Base-by-base conservation (phyloP, 2,797 vertebrate genomes). In the Periophthalmus magnuspinnatus region DNA sequence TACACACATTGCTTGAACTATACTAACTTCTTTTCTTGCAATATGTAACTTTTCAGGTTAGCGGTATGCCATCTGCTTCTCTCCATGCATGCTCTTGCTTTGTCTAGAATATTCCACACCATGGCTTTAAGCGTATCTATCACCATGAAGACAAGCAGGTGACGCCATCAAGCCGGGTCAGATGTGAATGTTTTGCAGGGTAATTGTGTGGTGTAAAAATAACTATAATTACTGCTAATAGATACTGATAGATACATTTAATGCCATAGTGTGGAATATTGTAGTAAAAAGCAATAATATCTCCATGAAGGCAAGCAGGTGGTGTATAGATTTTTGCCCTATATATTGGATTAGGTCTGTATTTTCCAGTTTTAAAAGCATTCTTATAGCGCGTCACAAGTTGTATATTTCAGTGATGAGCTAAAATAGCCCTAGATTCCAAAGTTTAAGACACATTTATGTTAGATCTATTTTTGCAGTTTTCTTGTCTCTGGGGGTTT, bases 381-480 rank as follows among this genome's bases (percentile, higher is more conserved):
- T 58, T 5, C 28, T 58, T 17, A 32, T 33, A 33, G 1, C 6
- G 17, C 5, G 36, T 72, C 33, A 55, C 76, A 79, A 70, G 45
- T 32, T 65, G 28, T 48, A 57, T 36, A 76, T 66, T 71, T 83
- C 74, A 75, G 78, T 75, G 67, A 77, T 74, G 59, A 69, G 76
- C 76, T 73, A 74, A 69, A 77, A 72, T 8, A 65, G 77, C 67
- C 63, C 69, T 5, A 61, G 52, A 79, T 79, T 70, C 8, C 62
- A 60, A 38, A 69, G 82, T 77, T 84, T 75, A 78, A 79, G 70
- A 79, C 71, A 70, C 75, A 72, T 84, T 75, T 70, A 75, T 82
- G 67, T 77, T 79, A 70, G 32, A 45, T 83, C 77, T 87, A 80
- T 86, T 87, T 85, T 83, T 81, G 75, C 79, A 69, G 52, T 67